A percentile compares a stretch with the other conserved stretches of the same genome.
Conservation (phyloP, 2,797 vertebrate species). For the Chiloscyllium punctatum region DNA sequence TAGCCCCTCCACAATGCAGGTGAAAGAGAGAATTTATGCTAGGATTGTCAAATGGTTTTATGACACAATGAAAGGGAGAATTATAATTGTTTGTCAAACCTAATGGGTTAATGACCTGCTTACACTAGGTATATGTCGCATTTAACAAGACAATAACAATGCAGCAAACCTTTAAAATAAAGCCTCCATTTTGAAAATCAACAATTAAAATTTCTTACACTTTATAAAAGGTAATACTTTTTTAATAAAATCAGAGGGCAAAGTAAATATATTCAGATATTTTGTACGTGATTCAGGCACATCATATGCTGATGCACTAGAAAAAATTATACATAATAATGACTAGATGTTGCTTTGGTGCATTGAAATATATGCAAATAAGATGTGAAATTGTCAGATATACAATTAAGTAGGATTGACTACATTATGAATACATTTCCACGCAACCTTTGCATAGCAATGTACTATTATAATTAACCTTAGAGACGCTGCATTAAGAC, state of each 20-base stretch:
- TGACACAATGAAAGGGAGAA: not conserved
- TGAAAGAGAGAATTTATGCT: not conserved
- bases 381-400: constrained; percentile 16
- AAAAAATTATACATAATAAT: constrained; percentile 24
- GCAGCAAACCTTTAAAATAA: not conserved
- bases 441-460: constrained; percentile 36
- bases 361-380: constrained; percentile 33
- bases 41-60: not conserved
- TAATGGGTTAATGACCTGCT: not conserved
- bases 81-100: not conserved
- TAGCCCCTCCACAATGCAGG: not conserved
- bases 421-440: constrained; percentile 34
- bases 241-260: not conserved
- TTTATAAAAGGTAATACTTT: constrained; percentile 4
- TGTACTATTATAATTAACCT: constrained; percentile 29
- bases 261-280: not conserved
- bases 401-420: constrained; percentile 36
- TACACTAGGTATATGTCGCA: no score
- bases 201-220: constrained; percentile 23
- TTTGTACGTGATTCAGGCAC: not conserved
- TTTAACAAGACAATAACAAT: not conserved
- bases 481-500: not conserved
- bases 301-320: not conserved
- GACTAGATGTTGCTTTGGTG: constrained; percentile 17
- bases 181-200: not conserved